Evolutionary conservation across 2,113 vertebrate genomes (phyloP).

Genomic region (Oncorhynchus masou): DNA sequence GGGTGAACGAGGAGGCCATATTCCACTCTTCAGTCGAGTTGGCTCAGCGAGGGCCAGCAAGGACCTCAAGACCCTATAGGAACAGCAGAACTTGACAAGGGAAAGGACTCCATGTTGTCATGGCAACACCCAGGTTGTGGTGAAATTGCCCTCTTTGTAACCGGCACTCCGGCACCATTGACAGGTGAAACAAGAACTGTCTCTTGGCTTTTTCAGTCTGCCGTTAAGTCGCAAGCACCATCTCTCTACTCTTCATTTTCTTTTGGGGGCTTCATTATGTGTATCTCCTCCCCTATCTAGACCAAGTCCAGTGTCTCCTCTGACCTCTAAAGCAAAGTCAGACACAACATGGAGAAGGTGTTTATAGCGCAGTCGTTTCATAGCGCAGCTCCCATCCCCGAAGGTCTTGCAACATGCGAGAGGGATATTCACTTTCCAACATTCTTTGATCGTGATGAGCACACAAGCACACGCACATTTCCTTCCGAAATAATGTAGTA

Average conservation of each 20-base stretch:
- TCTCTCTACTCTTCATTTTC: background rate
- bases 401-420: constrained; percentile 46
- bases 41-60: background rate
- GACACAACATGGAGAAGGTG: constrained; percentile 32
- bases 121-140: constrained; percentile 49
- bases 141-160: constrained; percentile 38
- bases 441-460: background rate
- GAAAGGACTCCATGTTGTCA: constrained; percentile 38
- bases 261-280: background rate
- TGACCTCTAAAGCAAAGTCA: constrained; percentile 15
- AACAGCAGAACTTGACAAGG: no score
- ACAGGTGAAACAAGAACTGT: constrained; percentile 61
- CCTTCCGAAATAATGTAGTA: no score
- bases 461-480: background rate
- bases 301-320: constrained; percentile 6
- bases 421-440: constrained; percentile 10
- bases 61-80: background rate
- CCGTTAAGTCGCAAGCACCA: constrained; percentile 28
- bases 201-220: constrained; percentile 46
- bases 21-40: constrained; percentile 20
- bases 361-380: constrained; percentile 45
- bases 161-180: constrained; percentile 42
- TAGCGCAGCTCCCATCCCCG: constrained; percentile 45
- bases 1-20: background rate
- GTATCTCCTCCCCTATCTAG: background rate